A percentile compares a stretch with the other conserved stretches of the same genome.
These are phyloP conservation scores for Mermis nigrescens DNA, from an alignment of 2,888 invertebrate genomes.

Conservation along the genomic window DNA sequence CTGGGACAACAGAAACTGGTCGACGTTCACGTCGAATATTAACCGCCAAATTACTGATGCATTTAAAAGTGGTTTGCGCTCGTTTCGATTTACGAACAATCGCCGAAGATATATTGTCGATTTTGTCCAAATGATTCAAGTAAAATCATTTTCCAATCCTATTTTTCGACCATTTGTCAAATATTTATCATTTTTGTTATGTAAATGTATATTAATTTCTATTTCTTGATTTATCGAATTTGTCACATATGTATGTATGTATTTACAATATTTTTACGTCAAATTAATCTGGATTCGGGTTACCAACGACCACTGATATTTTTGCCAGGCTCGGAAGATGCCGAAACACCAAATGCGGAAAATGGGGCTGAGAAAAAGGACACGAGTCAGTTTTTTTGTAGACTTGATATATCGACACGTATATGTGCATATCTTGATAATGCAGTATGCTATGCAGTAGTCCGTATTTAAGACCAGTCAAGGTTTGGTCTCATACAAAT, in stretches of 20 bases:
- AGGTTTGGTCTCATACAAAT: too few relatives aligned
- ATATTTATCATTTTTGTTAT: too few relatives aligned
- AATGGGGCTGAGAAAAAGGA: too few relatives aligned
- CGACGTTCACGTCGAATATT: constrained; percentile 49
- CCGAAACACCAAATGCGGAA: too few relatives aligned
- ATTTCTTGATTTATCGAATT: too few relatives aligned
- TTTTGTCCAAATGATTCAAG: constrained; percentile 58
- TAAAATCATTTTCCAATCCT: constrained; percentile 24
- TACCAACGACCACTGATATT: constrained; percentile 58
- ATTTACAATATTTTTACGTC: constrained; percentile 1
- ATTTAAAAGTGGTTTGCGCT: constrained; percentile 51
- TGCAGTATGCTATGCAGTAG: too few relatives aligned
- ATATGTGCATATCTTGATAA: too few relatives aligned
- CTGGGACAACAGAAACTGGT: constrained; percentile 64
- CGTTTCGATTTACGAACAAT: constrained; percentile 47
- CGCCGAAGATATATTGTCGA: constrained; percentile 54
- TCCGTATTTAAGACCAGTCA: too few relatives aligned
- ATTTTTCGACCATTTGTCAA: background rate
- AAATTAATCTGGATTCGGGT: constrained; percentile 58
- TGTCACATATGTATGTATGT: background rate
- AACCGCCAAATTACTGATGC: constrained; percentile 58
- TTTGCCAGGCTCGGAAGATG: constrained; percentile 12
- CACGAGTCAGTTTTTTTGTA: too few relatives aligned
- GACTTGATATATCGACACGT: too few relatives aligned
- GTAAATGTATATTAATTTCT: too few relatives aligned